Base-by-base conservation (phyloP, 2,797 vertebrate genomes). In the Ctenosaura bakeri region DNA sequence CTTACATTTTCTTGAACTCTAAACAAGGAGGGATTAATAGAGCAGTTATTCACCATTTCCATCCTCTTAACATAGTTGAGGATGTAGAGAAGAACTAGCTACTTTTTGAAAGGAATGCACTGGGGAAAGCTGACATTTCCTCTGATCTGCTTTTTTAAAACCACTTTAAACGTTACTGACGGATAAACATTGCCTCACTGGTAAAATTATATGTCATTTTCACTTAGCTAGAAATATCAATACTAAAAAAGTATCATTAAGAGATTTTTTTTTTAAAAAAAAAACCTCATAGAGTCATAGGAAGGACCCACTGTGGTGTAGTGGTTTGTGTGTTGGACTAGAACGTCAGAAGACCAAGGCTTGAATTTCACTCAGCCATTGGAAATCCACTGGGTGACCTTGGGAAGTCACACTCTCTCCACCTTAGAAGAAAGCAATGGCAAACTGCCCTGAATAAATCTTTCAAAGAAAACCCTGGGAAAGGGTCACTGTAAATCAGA, bases 201-300 rank as follows among this genome's bases (percentile, higher is more conserved):
- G 91, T 91, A 92, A 96, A 95, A 94, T 95, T 89, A 90, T 66
- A 92, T 94, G 79, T 92, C 90, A 92, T 95, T 91, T 93, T 82
- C 89, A 93, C 83, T 94, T 90, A 52, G 85, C 90, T 62, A 93
- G 94, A 96, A 92, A 94, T 95, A 93, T 96, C 95, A 94, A 83
- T 95, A 83, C 85, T 87, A 92, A 93, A 62, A 82, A 35, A 6
- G 18, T 62, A 38, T 62, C 56, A 82, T 38, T 62, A 82, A 82
- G n/a, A 12, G 50, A 16, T 29, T 12, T 78, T 42, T 78, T 42
- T 42, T 78, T 78, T n/a, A n/a, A 56, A 59, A 82, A 52, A 22
- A 82, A 38, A 35, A 4, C 52, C 42, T 46, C 42, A 82, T 59
- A 59, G 80, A 82, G 35, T 59, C 3, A 73, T 66, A 26, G 64